A percentile compares a stretch with the other conserved stretches of the same genome.
Evolutionary conservation across 2,888 invertebrate genomes (phyloP).

Genomic region (Drosophila mimetica): DNA sequence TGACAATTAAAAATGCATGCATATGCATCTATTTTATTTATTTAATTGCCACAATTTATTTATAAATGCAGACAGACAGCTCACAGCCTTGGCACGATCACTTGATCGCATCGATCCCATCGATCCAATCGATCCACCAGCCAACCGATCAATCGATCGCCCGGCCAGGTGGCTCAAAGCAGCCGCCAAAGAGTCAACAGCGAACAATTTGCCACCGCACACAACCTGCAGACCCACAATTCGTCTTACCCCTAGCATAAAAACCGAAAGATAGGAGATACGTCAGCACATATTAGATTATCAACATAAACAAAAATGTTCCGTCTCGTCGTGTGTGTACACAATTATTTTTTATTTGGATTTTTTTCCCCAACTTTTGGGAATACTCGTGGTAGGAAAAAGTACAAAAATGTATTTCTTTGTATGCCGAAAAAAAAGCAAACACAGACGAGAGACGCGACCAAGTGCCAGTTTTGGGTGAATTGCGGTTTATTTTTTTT

Average conservation of each 20-base stretch:
- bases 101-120: slow-evolving; percentile 32
- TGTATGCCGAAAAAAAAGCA: slow-evolving; percentile 69
- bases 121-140: slow-evolving; percentile 48
- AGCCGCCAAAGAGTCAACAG: slow-evolving; percentile 14
- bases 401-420: slow-evolving; percentile 26
- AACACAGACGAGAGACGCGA: slow-evolving; percentile 66
- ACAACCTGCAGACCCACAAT: slow-evolving; percentile 30
- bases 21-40: slow-evolving; percentile 66
- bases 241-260: slow-evolving; percentile 8
- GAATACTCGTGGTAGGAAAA: slow-evolving; percentile 39
- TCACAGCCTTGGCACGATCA: slow-evolving; percentile 50
- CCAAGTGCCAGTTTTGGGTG: slow-evolving; percentile 77
- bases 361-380: slow-evolving; percentile 54
- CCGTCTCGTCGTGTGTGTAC: slow-evolving; percentile 47
- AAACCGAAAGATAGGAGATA: slow-evolving; percentile 20
- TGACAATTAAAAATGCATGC: slow-evolving; percentile 39
- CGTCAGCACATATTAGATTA: slow-evolving; percentile 77
- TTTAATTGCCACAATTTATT: slow-evolving; percentile 73
- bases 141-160: slow-evolving; percentile 24
- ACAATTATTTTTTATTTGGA: slow-evolving; percentile 30
- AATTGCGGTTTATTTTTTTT: slow-evolving; percentile 53
- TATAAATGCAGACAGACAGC: slow-evolving; percentile 71
- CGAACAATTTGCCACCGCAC: slow-evolving; percentile 18
- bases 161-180: slow-evolving; percentile 35
- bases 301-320: slow-evolving; percentile 77